phyloP scores from a whole-genome alignment of 2,888 invertebrate genomes.

The Agelastica alni region DNA sequence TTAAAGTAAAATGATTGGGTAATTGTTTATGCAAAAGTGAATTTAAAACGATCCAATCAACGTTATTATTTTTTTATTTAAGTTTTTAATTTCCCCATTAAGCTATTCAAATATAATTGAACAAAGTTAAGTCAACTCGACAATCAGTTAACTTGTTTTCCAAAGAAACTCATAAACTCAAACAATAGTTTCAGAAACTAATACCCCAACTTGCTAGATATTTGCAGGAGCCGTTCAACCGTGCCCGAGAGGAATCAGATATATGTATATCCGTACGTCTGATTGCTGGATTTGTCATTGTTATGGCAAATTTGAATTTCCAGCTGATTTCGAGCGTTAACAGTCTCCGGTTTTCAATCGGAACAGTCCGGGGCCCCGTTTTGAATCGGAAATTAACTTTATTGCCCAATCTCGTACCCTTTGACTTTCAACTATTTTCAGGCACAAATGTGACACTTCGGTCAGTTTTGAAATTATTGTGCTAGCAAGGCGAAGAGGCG shows the following conservation, averaged over 20 bases:
- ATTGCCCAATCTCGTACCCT: slow-evolving; percentile 47
- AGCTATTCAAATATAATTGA: slow-evolving; percentile 1
- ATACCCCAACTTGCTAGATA: slow-evolving; percentile 22
- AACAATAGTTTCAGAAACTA: slow-evolving; percentile 27
- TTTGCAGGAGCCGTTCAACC: slow-evolving; percentile 22
- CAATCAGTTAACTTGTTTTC: slow-evolving; percentile 9
- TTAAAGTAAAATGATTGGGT: too few relatives aligned
- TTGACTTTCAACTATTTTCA: slow-evolving; percentile 45
- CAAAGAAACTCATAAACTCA: slow-evolving; percentile 16
- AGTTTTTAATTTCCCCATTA: background rate
- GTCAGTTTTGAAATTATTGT: slow-evolving; percentile 13
- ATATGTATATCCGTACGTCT: slow-evolving; percentile 29
- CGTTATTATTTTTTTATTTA: too few relatives aligned
- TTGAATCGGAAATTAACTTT: slow-evolving; percentile 47
- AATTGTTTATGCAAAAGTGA: too few relatives aligned
- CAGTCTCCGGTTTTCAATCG: slow-evolving; percentile 34
- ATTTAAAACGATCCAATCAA: too few relatives aligned
- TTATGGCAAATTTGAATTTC: slow-evolving; percentile 39
- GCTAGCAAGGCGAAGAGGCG: background rate
- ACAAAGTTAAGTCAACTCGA: background rate
- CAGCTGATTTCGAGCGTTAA: slow-evolving; percentile 36
- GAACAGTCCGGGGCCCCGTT: slow-evolving; percentile 38
- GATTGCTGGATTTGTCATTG: slow-evolving; percentile 37
- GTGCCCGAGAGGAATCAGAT: slow-evolving; percentile 19
- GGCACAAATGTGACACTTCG: slow-evolving; percentile 21